These are phyloP conservation scores for Drosophila anceps DNA, from an alignment of 2,888 invertebrate species.

Conservation along the genomic window DNA sequence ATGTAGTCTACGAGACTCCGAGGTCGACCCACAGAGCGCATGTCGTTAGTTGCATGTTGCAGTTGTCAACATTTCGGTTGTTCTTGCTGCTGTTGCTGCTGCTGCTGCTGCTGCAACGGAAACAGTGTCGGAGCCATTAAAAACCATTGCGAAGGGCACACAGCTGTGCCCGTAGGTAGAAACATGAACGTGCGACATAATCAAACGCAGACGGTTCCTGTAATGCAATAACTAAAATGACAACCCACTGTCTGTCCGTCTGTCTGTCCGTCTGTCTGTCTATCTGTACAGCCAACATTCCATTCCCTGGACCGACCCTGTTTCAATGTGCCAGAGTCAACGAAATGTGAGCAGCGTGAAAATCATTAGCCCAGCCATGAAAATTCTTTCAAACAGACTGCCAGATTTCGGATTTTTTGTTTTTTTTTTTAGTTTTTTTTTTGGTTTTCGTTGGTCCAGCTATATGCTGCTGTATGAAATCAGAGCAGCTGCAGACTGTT, in stretches of 20 bases:
- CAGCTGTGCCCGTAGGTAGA: conserved; percentile 46
- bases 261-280: not conserved
- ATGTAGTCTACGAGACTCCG: conserved; percentile 34
- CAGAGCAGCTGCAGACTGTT: conserved; percentile 19
- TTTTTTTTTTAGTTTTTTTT: not conserved
- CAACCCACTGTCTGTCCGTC: conserved; percentile 50
- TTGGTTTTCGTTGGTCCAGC: conserved; percentile 19
- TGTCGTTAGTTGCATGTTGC: conserved; percentile 75
- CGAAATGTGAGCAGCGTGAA: conserved; percentile 67
- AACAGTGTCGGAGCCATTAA: conserved; percentile 79
- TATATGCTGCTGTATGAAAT: conserved; percentile 23
- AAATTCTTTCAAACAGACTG: conserved; percentile 61
- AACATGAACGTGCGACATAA: conserved; percentile 73
- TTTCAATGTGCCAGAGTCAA: conserved; percentile 57
- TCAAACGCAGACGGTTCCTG: conserved; percentile 73
- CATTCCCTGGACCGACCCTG: not conserved
- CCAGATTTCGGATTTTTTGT: conserved; percentile 57
- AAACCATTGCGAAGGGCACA: conserved; percentile 38
- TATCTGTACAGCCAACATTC: conserved; percentile 9
- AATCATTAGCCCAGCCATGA: conserved; percentile 73
- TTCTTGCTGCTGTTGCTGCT: conserved; percentile 21
- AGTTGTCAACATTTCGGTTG: conserved; percentile 59
- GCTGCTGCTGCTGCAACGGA: conserved; percentile 64
- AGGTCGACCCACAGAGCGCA: conserved; percentile 27
- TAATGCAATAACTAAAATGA: conserved; percentile 79